Evolutionary conservation across 2,797 vertebrate genomes (phyloP).

Genomic region (Choloepus didactylus): DNA sequence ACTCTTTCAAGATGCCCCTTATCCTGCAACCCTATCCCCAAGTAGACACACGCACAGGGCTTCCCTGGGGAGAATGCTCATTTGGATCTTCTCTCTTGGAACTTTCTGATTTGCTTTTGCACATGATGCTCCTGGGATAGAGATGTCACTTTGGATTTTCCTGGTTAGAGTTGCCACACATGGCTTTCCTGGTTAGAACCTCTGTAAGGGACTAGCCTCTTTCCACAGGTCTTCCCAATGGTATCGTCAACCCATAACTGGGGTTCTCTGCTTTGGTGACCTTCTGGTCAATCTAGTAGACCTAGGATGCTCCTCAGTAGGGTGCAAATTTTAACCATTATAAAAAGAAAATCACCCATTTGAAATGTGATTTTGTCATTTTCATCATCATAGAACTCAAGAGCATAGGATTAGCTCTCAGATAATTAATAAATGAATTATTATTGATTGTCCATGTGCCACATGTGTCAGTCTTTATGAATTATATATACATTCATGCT

Average conservation of each 20-base stretch:
- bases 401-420: neutral
- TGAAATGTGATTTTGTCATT: constrained; percentile 42
- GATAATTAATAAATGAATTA: neutral
- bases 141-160: neutral
- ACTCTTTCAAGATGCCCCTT: neutral
- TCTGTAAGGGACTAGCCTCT: neutral
- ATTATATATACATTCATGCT: neutral
- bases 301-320: neutral
- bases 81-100: neutral
- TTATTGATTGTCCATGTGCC: neutral
- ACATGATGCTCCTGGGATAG: neutral
- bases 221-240: neutral
- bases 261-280: neutral
- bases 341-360: neutral
- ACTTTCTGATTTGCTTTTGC: neutral
- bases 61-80: neutral
- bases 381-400: neutral
- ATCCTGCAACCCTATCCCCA: neutral
- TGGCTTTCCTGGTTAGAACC: neutral
- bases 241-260: neutral
- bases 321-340: neutral
- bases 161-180: neutral
- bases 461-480: neutral
- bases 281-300: neutral
- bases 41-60: neutral